phyloP scores from a whole-genome alignment of 1,140 invertebrate genomes.

The Ceratosolen fusciceps region DNA sequence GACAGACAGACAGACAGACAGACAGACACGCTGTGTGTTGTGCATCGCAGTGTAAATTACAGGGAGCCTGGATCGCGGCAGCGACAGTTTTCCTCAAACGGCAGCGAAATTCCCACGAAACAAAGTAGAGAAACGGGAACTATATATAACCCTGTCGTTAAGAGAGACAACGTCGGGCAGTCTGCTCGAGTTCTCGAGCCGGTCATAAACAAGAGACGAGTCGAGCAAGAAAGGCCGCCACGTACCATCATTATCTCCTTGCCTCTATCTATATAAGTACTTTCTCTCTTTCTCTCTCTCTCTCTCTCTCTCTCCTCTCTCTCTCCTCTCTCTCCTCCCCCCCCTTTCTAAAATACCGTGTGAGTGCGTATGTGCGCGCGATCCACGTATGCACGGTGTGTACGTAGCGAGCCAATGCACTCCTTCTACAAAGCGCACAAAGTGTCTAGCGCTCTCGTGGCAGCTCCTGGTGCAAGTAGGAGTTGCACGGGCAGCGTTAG shows the following conservation, averaged over 20 bases:
- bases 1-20: too few relatives aligned
- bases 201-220: conserved; percentile 16
- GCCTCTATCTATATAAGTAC: conserved; percentile 20
- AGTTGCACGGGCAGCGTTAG: neutral
- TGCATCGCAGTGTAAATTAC: neutral
- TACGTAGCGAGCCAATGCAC: too few relatives aligned
- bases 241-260: conserved; percentile 1
- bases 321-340: too few relatives aligned
- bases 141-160: neutral
- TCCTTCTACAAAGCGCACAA: conserved; percentile 2
- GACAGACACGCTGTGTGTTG: neutral
- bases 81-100: neutral
- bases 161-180: neutral
- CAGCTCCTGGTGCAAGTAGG: too few relatives aligned
- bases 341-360: neutral
- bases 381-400: too few relatives aligned
- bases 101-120: conserved; percentile 8
- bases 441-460: neutral
- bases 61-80: neutral
- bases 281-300: neutral
- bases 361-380: too few relatives aligned
- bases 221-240: conserved; percentile 19
- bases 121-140: conserved; percentile 2
- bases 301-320: too few relatives aligned
- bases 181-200: conserved; percentile 24